phyloP scores from a whole-genome alignment of 2,797 vertebrate genomes.

The Erpetoichthys calabaricus region DNA sequence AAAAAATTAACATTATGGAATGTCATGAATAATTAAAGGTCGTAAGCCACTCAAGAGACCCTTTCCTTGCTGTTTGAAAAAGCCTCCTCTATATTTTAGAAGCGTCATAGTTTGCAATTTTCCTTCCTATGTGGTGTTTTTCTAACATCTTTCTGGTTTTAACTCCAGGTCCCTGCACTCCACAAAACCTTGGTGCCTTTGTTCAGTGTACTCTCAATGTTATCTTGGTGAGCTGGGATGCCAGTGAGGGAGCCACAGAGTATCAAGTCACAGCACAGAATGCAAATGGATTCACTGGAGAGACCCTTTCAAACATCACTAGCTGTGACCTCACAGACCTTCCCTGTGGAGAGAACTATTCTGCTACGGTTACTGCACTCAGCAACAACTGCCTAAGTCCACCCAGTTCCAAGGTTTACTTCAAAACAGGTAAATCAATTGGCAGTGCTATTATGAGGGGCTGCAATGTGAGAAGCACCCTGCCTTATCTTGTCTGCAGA shows the following conservation, averaged over 20 bases:
- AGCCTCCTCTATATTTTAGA: too few species aligned
- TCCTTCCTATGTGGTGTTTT: not conserved
- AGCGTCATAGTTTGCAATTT: too few species aligned
- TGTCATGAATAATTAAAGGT: too few species aligned
- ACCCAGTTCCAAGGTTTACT: conserved; percentile 22
- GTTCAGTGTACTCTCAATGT: conserved; percentile 43
- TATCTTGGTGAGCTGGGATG: conserved; percentile 38
- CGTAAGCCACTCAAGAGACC: too few species aligned
- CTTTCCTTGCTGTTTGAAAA: too few species aligned
- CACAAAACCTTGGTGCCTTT: conserved; percentile 31
- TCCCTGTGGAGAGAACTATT: conserved; percentile 47
- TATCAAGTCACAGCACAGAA: conserved; percentile 42
- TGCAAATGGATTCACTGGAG: conserved; percentile 27
- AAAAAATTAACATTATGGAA: too few species aligned
- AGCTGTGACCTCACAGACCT: conserved; percentile 42
- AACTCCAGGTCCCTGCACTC: conserved; percentile 45
- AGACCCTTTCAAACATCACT: conserved; percentile 35
- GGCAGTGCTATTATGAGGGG: too few species aligned
- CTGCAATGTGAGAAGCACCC: too few species aligned
- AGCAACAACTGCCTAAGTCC: conserved; percentile 40
- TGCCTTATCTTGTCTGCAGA: too few species aligned
- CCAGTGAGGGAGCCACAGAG: conserved; percentile 29
- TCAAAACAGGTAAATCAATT: conserved; percentile 38
- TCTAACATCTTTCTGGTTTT: not conserved
- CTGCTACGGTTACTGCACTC: conserved; percentile 37